Evolutionary conservation across 2,113 vertebrate genomes (phyloP).

Genomic region (Trichechus manatus): DNA sequence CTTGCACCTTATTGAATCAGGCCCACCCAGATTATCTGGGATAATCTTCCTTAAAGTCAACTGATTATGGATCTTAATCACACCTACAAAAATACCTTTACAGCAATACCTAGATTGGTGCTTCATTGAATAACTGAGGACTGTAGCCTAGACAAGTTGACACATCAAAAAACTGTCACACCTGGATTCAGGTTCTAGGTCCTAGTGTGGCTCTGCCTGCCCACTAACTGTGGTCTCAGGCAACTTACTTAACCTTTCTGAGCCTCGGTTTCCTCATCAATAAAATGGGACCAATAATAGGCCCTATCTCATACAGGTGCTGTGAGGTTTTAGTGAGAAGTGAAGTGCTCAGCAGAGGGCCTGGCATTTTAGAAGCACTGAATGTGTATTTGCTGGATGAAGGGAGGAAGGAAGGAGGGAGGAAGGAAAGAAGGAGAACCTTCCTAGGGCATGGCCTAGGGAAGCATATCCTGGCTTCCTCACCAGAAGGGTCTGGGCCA

Average conservation of each 20-base stretch:
- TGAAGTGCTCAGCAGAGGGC: too few relatives aligned
- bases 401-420: accelerated
- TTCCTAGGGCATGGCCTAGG: not conserved
- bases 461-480: not conserved
- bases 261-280: not conserved
- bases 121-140: too few relatives aligned
- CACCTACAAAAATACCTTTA: too few relatives aligned
- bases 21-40: not conserved
- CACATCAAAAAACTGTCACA: not conserved
- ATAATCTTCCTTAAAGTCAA: too few relatives aligned
- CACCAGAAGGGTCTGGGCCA: not conserved
- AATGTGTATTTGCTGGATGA: too few relatives aligned
- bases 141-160: not conserved
- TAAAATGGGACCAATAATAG: not conserved
- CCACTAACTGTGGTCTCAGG: not conserved
- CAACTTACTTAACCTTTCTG: not conserved
- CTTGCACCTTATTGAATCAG: not conserved
- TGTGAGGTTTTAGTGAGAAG: not conserved
- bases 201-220: not conserved
- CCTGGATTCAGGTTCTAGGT: not conserved
- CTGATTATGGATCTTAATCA: too few relatives aligned
- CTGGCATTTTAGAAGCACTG: not conserved
- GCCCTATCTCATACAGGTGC: not conserved
- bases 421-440: not conserved
- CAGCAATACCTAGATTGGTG: too few relatives aligned